Evolutionary conservation across 2,113 vertebrate genomes (phyloP).

Genomic region (Esox niger): DNA sequence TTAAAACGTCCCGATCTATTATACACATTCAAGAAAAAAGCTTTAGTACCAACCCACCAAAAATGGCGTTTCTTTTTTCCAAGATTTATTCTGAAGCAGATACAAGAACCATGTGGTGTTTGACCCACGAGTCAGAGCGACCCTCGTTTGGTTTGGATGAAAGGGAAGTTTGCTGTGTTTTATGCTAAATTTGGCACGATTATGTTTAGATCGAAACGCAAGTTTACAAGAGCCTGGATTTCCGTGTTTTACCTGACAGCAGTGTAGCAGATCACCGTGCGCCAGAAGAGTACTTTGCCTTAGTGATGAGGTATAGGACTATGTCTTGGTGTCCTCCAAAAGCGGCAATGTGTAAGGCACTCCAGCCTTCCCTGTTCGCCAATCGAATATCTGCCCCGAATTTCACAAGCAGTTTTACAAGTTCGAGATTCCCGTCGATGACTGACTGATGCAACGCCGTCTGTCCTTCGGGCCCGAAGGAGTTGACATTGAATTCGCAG

Average conservation of each 20-base stretch:
- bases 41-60: conserved; percentile 76
- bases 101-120: conserved; percentile 42
- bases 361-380: conserved; percentile 98
- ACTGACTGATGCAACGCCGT: conserved; percentile 97
- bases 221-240: conserved; percentile 52
- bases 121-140: conserved; percentile 51
- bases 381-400: conserved; percentile 96
- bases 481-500: conserved; percentile 99
- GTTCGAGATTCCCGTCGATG: conserved; percentile 96
- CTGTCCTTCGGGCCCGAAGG: conserved; percentile 96
- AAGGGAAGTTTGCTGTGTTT: conserved; percentile 42
- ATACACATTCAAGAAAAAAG: conserved; percentile 74
- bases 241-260: conserved; percentile 62
- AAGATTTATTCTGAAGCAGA: conserved; percentile 42
- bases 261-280: conserved; percentile 81
- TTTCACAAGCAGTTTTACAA: conserved; percentile 96
- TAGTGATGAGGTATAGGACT: conserved; percentile 98
- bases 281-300: conserved; percentile 94
- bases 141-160: conserved; percentile 66
- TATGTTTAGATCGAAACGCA: conserved; percentile 49
- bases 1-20: conserved; percentile 50
- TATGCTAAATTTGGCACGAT: conserved; percentile 66
- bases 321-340: conserved; percentile 99
- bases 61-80: conserved; percentile 44
- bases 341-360: conserved; percentile 96